Evolutionary conservation across 2,113 vertebrate genomes (phyloP), one percentile per base, ranked within the genome.

Genomic region (Otis tarda): DNA sequence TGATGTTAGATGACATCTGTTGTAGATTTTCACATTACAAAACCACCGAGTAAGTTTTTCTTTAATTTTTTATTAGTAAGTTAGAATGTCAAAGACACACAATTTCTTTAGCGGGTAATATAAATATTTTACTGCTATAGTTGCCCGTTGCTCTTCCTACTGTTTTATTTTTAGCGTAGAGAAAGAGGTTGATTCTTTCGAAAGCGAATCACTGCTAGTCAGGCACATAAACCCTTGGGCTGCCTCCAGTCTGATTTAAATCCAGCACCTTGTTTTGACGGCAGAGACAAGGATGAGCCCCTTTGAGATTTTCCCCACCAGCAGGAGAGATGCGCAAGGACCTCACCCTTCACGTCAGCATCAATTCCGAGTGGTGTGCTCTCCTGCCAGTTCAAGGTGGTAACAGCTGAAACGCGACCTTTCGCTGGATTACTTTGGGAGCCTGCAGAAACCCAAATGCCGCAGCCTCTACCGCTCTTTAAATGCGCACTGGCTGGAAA

Each of bases 1-100:
- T 35, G 53, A 83, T 69, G 50, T 50, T 87, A 67, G 9, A 2
- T 63, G 78, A 81, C 61, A 95, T 39, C 37, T 78, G 25, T 64
- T 94, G 76, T 67, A 83, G 83, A 64, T 90, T 96, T 93, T 95
- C 81, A 76, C 49, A 25, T 74, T 73, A 77, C 23, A 71, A 95
- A 82, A 31, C 65, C 64, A 83, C 60, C 59, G 30, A 47, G 30
- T 83, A 80, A 74, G 45, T 47, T 69, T 39, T 37, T 52, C 41
- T 94, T 83, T 79, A 69, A 45, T 20, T 45, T 88, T 94, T 55
- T 55, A 77, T 93, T 43, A 35, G 37, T 57, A 20, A 49, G 47
- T 59, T 82, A 67, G 74, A 93, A 90, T 75, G n/a, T 70, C 59
- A 83, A 79, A 39, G 17, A 41, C 2, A 20, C 50, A 27, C 25